Evolutionary conservation across 2,888 invertebrate species (phyloP).

Genomic region (Oscheius onirici): DNA sequence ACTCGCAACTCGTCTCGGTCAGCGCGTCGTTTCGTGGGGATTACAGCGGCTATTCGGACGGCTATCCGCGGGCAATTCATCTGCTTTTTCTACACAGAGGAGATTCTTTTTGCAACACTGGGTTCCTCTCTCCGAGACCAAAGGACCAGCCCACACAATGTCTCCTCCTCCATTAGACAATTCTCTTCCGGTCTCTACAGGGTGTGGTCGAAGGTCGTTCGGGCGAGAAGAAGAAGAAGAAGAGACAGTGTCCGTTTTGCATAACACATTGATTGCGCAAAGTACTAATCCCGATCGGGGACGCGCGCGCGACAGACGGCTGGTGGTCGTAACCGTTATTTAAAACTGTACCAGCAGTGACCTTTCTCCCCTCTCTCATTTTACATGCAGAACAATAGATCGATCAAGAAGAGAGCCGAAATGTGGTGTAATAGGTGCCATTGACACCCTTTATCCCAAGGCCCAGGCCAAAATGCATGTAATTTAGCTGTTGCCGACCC

Average conservation of each 20-base stretch:
- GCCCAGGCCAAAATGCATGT: conserved; percentile 18
- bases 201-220: conserved; percentile 18
- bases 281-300: conserved; percentile 22
- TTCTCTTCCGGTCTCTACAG: not conserved
- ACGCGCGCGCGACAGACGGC: not conserved
- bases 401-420: conserved; percentile 35
- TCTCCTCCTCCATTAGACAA: not conserved
- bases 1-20: conserved; percentile 10
- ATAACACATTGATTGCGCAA: conserved; percentile 29
- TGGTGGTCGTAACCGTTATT: not conserved
- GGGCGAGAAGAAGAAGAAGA: not conserved
- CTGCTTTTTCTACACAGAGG: not conserved
- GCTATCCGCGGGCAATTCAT: conserved; percentile 31
- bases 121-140: not conserved
- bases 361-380: conserved; percentile 1
- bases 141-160: not conserved
- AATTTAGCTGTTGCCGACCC: conserved; percentile 10
- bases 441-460: conserved; percentile 32
- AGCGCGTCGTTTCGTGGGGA: conserved; percentile 24
- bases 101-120: conserved; percentile 17
- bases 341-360: conserved; percentile 7
- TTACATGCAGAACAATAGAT: conserved; percentile 34
- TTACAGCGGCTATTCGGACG: conserved; percentile 29
- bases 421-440: conserved; percentile 37
- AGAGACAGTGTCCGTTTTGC: not conserved